phyloP scores from a whole-genome alignment of 2,888 invertebrate genomes.

The Trissoscelio sp. region DNA sequence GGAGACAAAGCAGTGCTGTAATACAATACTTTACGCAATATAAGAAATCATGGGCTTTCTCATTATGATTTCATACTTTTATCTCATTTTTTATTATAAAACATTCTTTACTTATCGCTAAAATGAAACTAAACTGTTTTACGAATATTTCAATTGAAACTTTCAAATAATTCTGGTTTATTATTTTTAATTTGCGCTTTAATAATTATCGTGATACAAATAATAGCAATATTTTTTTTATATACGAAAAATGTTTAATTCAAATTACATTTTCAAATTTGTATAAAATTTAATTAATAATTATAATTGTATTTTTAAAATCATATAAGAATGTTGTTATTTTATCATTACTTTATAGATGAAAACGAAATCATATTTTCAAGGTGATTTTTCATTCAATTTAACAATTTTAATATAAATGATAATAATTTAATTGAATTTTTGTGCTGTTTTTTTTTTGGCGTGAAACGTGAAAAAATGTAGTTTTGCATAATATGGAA shows the following conservation, averaged over 20 bases:
- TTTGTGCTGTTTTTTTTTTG: neutral
- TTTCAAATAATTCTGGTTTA: neutral
- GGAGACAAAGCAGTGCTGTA: slow-evolving; percentile 27
- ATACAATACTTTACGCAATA: slow-evolving; percentile 38
- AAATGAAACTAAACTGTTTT: too few relatives aligned
- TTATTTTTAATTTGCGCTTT: too few relatives aligned
- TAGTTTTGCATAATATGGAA: slow-evolving; percentile 21
- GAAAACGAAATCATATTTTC: neutral
- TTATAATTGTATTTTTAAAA: neutral
- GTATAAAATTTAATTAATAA: too few relatives aligned
- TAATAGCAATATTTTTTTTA: too few relatives aligned
- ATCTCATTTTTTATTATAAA: slow-evolving; percentile 4
- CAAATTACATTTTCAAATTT: too few relatives aligned
- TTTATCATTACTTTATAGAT: neutral
- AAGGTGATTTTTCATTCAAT: neutral
- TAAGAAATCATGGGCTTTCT: slow-evolving; percentile 29
- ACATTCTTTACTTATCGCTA: too few relatives aligned
- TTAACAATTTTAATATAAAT: neutral
- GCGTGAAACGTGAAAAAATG: neutral
- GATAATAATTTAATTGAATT: neutral
- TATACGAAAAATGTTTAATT: too few relatives aligned
- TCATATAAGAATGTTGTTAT: neutral
- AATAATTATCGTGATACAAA: too few relatives aligned
- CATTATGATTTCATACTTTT: slow-evolving; percentile 12
- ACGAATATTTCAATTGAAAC: neutral